Evolutionary conservation across 1,140 invertebrate species (phyloP).

Genomic region (Euschistus heros): DNA sequence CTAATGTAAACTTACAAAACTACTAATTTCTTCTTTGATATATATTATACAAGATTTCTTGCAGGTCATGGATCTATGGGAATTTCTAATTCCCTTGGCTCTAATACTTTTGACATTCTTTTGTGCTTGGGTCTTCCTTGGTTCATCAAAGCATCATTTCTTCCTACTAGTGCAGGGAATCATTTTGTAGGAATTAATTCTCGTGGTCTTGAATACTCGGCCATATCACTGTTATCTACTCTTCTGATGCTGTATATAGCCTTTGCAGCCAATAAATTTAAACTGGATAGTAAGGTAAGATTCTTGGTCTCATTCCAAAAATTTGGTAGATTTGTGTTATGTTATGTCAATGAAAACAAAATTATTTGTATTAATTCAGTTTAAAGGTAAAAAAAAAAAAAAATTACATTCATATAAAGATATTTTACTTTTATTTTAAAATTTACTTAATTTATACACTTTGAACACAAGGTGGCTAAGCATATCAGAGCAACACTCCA

Average conservation of each 20-base stretch:
- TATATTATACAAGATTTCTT: neutral
- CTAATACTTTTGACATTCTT: conserved; percentile 79
- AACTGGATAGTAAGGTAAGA: conserved; percentile 54
- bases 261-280: conserved; percentile 66
- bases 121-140: conserved; percentile 76
- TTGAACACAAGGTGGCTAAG: too few species aligned
- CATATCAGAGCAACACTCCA: too few species aligned
- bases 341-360: too few species aligned
- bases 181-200: conserved; percentile 71
- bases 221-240: conserved; percentile 66
- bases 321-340: too few species aligned
- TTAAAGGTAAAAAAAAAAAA: too few species aligned
- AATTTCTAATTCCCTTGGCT: conserved; percentile 79
- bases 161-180: conserved; percentile 53
- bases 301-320: too few species aligned
- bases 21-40: too few species aligned
- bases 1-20: too few species aligned
- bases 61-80: conserved; percentile 79
- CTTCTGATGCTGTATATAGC: conserved; percentile 63
- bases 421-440: too few species aligned
- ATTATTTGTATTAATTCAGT: too few species aligned
- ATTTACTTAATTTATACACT: too few species aligned
- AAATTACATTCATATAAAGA: too few species aligned
- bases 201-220: conserved; percentile 67
- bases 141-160: conserved; percentile 68